Evolutionary conservation across 2,888 invertebrate genomes (phyloP).

Genomic region (Campopleginae sp.): DNA sequence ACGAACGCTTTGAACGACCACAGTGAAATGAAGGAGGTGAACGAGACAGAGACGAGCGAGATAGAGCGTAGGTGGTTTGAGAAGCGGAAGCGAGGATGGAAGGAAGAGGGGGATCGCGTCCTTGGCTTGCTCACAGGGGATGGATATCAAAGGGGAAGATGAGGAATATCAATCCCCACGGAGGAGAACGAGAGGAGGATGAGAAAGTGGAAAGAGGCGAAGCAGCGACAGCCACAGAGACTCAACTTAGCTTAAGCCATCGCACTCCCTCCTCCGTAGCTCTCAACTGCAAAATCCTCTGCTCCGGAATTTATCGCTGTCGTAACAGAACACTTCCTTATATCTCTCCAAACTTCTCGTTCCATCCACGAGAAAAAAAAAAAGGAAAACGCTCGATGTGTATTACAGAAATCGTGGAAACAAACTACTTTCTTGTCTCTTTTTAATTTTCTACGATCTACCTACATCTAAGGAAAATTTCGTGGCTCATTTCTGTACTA

Average conservation of each 20-base stretch:
- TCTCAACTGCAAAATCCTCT: conserved; percentile 82
- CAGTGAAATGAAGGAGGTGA: conserved; percentile 56
- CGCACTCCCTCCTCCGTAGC: conserved; percentile 76
- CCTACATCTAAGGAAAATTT: neutral
- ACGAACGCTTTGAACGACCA: conserved; percentile 52
- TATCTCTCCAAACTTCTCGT: conserved; percentile 45
- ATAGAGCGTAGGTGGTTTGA: conserved; percentile 24
- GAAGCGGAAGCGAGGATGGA: conserved; percentile 55
- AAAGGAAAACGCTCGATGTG: neutral
- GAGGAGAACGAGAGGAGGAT: conserved; percentile 51
- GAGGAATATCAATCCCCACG: conserved; percentile 82
- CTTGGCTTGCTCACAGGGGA: conserved; percentile 70
- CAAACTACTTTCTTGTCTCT: conserved; percentile 39
- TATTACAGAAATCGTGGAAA: conserved; percentile 47
- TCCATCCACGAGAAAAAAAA: conserved; percentile 34
- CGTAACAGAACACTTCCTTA: conserved; percentile 69
- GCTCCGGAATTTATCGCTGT: conserved; percentile 80
- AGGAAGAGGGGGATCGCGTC: conserved; percentile 61
- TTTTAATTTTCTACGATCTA: conserved; percentile 47
- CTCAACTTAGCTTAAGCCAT: conserved; percentile 70
- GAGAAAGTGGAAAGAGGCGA: conserved; percentile 37
- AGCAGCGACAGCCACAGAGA: conserved; percentile 73
- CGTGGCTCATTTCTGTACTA: neutral
- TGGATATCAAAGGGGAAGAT: conserved; percentile 83
- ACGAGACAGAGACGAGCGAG: conserved; percentile 39